Conservation (phyloP, 2,888 invertebrate species). For the Nomada flava region DNA sequence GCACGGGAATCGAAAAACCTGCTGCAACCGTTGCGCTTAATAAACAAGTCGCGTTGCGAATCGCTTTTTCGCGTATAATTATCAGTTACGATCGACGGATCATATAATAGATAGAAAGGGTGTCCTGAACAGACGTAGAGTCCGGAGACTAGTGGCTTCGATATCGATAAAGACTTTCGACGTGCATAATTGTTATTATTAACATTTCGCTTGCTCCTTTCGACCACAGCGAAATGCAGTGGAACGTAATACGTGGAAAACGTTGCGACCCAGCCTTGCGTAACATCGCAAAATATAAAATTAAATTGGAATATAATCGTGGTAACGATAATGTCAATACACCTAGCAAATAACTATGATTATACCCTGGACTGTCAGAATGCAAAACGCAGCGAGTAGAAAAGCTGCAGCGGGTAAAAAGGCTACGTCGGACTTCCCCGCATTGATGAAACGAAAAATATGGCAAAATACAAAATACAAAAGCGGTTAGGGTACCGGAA, state of each 20-base stretch:
- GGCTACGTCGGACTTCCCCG: no score
- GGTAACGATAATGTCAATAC: no score
- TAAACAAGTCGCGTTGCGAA: slow-evolving; percentile 9
- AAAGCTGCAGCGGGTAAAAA: no score
- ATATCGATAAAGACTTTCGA: neutral
- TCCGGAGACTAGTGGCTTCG: slow-evolving; percentile 18
- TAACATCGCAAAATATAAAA: neutral
- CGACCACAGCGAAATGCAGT: no score
- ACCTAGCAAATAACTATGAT: no score
- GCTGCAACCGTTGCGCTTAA: slow-evolving; percentile 7
- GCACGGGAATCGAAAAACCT: slow-evolving; percentile 1
- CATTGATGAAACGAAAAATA: no score
- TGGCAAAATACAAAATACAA: no score
- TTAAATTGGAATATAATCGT: neutral
- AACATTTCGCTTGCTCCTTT: no score
- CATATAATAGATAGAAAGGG: neutral
- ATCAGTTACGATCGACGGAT: slow-evolving; percentile 10
- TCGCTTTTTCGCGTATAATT: slow-evolving; percentile 7
- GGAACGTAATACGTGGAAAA: no score
- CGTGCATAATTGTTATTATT: neutral
- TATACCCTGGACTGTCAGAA: no score
- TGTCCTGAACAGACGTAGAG: neutral
- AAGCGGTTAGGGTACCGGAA: neutral
- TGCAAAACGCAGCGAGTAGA: no score
- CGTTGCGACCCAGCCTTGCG: no score